A percentile compares a stretch with the other conserved stretches of the same genome.
Evolutionary conservation across 2,888 invertebrate genomes (phyloP).

Genomic region (Trissolcus brochymenae): DNA sequence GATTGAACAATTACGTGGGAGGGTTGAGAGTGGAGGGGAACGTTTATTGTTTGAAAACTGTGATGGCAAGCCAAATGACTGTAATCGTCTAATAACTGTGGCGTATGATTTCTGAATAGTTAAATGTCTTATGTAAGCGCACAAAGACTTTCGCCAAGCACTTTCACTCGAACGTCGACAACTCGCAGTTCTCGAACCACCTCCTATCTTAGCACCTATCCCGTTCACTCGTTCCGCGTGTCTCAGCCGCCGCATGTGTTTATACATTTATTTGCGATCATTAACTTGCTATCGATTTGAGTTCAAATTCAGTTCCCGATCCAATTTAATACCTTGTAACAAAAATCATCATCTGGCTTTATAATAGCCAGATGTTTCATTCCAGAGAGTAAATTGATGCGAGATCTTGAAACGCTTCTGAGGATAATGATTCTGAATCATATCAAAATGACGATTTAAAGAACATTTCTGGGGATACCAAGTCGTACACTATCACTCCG

Average conservation of each 20-base stretch:
- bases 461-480: constrained; percentile 23
- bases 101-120: constrained; percentile 69
- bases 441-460: constrained; percentile 31
- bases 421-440: constrained; percentile 20
- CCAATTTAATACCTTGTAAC: not conserved
- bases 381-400: too few relatives aligned
- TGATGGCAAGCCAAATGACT: constrained; percentile 53
- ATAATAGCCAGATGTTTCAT: too few relatives aligned
- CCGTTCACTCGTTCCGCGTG: constrained; percentile 69
- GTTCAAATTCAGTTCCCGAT: not conserved
- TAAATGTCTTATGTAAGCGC: constrained; percentile 73
- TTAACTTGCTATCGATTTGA: not conserved
- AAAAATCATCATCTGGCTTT: not conserved
- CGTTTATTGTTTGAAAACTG: constrained; percentile 51
- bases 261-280: constrained; percentile 19
- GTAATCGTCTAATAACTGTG: constrained; percentile 58
- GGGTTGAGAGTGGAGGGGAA: constrained; percentile 21
- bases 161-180: constrained; percentile 72
- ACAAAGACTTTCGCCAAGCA: constrained; percentile 75
- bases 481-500: constrained; percentile 35
- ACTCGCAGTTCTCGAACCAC: constrained; percentile 60
- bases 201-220: constrained; percentile 72
- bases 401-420: not conserved
- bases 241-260: constrained; percentile 50
- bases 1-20: not conserved